These are phyloP conservation scores for Microcebus murinus DNA, from an alignment of 2,113 vertebrate species.

Conservation along the genomic window DNA sequence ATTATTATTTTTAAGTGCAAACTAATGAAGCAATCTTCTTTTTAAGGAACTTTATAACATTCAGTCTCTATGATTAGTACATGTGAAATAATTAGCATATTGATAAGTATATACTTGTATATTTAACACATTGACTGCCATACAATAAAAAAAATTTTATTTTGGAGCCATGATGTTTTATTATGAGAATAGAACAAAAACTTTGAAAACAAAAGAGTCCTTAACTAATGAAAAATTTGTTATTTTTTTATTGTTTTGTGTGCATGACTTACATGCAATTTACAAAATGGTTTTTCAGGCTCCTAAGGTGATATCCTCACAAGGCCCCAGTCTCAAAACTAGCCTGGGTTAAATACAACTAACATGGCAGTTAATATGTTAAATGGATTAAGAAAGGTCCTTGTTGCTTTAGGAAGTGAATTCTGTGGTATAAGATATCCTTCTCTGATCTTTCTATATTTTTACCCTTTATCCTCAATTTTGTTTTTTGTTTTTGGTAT, in stretches of 20 bases:
- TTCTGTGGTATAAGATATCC: not conserved
- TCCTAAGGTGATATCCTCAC: too few species aligned
- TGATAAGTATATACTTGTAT: not conserved
- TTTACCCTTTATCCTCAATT: not conserved
- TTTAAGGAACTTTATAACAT: not conserved
- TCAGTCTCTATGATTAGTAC: not conserved
- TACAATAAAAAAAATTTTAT: too few species aligned
- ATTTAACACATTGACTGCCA: not conserved
- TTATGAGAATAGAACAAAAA: too few species aligned
- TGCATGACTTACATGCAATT: too few species aligned
- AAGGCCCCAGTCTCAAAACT: too few species aligned
- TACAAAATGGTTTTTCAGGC: too few species aligned
- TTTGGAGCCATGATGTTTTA: too few species aligned
- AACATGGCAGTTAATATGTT: not conserved
- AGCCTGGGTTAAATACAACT: too few species aligned
- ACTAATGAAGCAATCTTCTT: not conserved
- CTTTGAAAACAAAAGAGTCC: too few species aligned
- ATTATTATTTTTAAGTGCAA: not conserved
- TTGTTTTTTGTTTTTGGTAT: not conserved
- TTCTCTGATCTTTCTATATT: not conserved
- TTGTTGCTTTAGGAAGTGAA: constrained; percentile 32
- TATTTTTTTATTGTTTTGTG: too few species aligned
- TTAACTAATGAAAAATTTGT: too few species aligned
- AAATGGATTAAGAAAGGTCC: not conserved
- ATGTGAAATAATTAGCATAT: not conserved